Base-by-base conservation (phyloP, 2,113 vertebrate genomes). In the Anolis carolinensis region DNA sequence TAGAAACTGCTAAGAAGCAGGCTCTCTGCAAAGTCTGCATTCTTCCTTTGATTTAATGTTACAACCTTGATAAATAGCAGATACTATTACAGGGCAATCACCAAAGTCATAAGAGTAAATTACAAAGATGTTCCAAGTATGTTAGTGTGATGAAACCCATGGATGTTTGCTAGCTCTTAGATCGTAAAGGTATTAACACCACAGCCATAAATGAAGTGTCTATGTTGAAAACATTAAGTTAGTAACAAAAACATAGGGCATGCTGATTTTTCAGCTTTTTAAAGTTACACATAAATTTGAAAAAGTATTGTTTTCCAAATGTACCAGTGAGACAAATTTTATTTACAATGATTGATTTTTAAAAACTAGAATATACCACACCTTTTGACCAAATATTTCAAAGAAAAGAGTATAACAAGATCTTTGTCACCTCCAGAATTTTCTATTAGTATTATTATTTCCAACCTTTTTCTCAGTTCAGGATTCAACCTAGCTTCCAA, bases 1-100 rank as follows among this genome's bases (percentile, higher is more conserved):
- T 14, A 79, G 11, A 27, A 20, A 88, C 39, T 18, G 27, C 0
- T 14, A 89, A 9, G 14, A 72, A 86, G 81, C 59, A 32, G 4
- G 1, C 6, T 34, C 86, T 86, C 86, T 70, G 85, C 32, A 87
- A 27, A 62, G 44, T 55, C 23, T 44, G 84, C 85, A 75, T 83
- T 86, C 55, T 88, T 52, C 14, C 73, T 79, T 59, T 90, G 44
- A 5, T 59, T 78, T 83, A 87, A 90, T 1, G 5, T 44, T 44
- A 30, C 84, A 84, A 81, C 86, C 82, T 79, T 75, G 86, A 32
- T 86, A 71, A 92, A 81, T 55, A 87, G 44, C 36, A 75, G 71
- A 83, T 86, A 27, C 73, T 23, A 59, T 81, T 59, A 86, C 44
- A 74, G 83, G 89, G 18, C 20, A 84, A 52, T 23, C 27, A 18